A percentile compares a stretch with the other conserved stretches of the same genome.
Conservation (phyloP, 2,797 vertebrate genomes). For the Leuciscus waleckii region DNA sequence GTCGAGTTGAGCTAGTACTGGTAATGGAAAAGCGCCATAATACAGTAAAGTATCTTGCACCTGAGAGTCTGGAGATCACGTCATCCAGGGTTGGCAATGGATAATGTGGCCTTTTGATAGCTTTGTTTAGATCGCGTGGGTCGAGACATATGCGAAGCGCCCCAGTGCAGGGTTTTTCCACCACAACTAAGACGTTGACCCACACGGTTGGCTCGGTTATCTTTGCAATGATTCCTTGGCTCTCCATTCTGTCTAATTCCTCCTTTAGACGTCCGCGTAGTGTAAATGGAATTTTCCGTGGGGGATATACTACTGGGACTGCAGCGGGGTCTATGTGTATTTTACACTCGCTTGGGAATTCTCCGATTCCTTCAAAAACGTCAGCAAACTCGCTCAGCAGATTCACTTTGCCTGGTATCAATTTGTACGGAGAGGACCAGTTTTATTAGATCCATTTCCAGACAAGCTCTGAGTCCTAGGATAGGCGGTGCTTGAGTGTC, state of each 20-base stretch:
- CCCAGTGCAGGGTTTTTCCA: not conserved
- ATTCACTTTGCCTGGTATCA: not conserved
- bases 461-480: conserved; percentile 40
- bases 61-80: not conserved
- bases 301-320: conserved; percentile 12
- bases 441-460: conserved; percentile 42
- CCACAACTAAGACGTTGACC: not conserved
- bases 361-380: conserved; percentile 1
- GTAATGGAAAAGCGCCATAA: not conserved
- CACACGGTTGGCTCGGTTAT: not conserved
- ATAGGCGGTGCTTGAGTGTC: conserved; percentile 43
- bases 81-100: not conserved
- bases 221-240: not conserved
- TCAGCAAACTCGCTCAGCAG: not conserved
- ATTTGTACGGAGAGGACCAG: not conserved
- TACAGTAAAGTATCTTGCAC: conserved; percentile 2
- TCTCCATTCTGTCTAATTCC: conserved; percentile 20
- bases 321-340: not conserved
- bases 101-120: not conserved
- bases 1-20: too few species aligned
- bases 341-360: conserved; percentile 16
- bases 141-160: not conserved
- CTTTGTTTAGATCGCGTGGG: not conserved
- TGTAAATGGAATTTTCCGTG: not conserved
- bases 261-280: conserved; percentile 11